These are phyloP conservation scores for Euphonia xanthogaster DNA, from an alignment of 2,797 vertebrate genomes.

Conservation along the genomic window DNA sequence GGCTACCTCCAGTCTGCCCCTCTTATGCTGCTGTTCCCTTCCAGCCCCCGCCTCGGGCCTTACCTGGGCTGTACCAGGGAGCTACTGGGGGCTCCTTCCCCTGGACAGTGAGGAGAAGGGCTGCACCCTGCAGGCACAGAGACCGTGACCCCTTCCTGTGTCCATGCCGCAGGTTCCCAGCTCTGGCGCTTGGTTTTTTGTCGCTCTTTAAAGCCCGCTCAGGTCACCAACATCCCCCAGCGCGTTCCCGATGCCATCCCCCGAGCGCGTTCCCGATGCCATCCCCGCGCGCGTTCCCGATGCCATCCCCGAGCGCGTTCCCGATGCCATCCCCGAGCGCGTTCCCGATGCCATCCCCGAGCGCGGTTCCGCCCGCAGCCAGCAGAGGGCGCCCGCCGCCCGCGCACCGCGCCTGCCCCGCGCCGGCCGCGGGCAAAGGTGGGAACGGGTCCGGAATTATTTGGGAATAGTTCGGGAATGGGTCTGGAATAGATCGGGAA, in stretches of 20 bases:
- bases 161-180: neutral
- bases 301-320: neutral
- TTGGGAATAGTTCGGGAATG: neutral
- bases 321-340: neutral
- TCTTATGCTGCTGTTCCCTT: neutral
- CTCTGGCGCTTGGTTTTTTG: neutral
- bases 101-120: neutral
- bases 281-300: too few species aligned
- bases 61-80: neutral
- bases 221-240: neutral
- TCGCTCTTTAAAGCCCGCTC: neutral
- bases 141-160: neutral
- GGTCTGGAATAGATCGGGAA: too few species aligned
- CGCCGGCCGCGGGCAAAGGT: too few species aligned
- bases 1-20: neutral
- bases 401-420: neutral
- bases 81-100: neutral
- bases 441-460: fast-evolving
- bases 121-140: neutral
- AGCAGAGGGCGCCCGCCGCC: conserved; percentile 55
- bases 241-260: neutral
- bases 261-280: neutral
- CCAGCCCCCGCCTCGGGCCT: neutral
- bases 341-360: neutral
- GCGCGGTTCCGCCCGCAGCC: neutral